These are phyloP conservation scores for Heliconius charithonia DNA, from an alignment of 2,888 invertebrate genomes.

Conservation along the genomic window DNA sequence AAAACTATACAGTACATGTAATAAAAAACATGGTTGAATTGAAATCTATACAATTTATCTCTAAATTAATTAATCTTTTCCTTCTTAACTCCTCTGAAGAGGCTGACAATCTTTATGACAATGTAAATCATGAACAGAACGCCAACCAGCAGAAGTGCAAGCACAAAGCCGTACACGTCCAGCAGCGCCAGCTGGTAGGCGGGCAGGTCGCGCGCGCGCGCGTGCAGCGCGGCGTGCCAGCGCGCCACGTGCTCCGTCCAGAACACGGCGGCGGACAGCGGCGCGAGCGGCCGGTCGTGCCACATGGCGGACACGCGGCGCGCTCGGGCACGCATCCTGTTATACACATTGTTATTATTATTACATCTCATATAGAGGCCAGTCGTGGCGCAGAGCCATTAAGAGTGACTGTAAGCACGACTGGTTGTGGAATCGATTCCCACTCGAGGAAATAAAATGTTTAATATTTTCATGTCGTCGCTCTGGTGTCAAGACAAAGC, in stretches of 20 bases:
- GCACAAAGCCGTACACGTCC: conserved; percentile 65
- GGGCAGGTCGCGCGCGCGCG: conserved; percentile 63
- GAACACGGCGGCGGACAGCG: conserved; percentile 83
- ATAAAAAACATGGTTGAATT: too few relatives aligned
- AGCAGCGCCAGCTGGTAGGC: conserved; percentile 64
- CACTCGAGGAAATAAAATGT: too few relatives aligned
- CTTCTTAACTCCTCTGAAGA: conserved; percentile 16
- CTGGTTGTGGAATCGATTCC: too few relatives aligned
- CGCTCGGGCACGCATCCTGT: conserved; percentile 75
- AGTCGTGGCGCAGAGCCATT: too few relatives aligned
- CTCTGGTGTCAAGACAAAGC: too few relatives aligned
- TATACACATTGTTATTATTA: conserved; percentile 46
- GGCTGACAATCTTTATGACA: conserved; percentile 53
- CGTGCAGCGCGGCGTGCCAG: conserved; percentile 69
- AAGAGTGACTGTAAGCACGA: too few relatives aligned
- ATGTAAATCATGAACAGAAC: conserved; percentile 56
- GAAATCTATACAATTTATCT: background rate
- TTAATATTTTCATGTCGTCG: too few relatives aligned
- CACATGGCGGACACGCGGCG: conserved; percentile 77
- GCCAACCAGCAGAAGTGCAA: conserved; percentile 54
- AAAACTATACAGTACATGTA: background rate
- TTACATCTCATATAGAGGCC: too few relatives aligned
- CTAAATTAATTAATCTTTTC: conserved; percentile 13
- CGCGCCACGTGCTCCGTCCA: conserved; percentile 83
- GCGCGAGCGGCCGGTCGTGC: conserved; percentile 77